Evolutionary conservation across 2,797 vertebrate species (phyloP).

Genomic region (Dipus sagitta): DNA sequence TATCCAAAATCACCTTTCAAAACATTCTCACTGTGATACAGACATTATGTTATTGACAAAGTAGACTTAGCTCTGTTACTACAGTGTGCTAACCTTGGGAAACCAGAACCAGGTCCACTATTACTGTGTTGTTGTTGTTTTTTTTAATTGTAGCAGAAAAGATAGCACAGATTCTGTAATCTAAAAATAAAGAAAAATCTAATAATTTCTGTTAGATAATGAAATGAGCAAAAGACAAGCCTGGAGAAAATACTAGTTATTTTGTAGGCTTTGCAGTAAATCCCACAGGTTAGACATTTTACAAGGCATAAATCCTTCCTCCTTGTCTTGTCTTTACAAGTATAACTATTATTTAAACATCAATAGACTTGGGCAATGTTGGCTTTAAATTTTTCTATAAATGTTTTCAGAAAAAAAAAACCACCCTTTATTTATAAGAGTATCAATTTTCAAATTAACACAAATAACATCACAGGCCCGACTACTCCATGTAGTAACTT

Average conservation of each 20-base stretch:
- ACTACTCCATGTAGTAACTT: conserved; percentile 77
- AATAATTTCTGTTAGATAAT: conserved; percentile 42
- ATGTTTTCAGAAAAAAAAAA: not conserved
- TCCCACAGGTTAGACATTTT: conserved; percentile 27
- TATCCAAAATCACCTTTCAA: not conserved
- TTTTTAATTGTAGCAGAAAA: conserved; percentile 36
- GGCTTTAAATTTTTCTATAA: conserved; percentile 13
- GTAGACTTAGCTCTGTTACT: conserved; percentile 69
- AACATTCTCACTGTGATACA: conserved; percentile 47
- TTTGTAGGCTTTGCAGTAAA: conserved; percentile 29
- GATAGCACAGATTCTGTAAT: conserved; percentile 57
- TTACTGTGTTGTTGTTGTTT: conserved; percentile 18
- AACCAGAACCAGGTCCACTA: conserved; percentile 52
- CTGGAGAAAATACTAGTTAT: conserved; percentile 12
- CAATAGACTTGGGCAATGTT: not conserved
- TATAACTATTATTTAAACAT: conserved; percentile 37
- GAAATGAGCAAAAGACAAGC: conserved; percentile 11
- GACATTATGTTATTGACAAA: conserved; percentile 70
- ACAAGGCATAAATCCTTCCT: not conserved
- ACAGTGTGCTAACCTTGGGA: conserved; percentile 49
- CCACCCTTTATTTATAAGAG: not conserved
- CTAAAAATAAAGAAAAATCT: not conserved
- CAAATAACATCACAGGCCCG: conserved; percentile 13
- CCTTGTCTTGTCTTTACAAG: conserved; percentile 7
- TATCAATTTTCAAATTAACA: conserved; percentile 75